Evolutionary conservation across 2,113 vertebrate species (phyloP).

Genomic region (Eurystomus gularis): DNA sequence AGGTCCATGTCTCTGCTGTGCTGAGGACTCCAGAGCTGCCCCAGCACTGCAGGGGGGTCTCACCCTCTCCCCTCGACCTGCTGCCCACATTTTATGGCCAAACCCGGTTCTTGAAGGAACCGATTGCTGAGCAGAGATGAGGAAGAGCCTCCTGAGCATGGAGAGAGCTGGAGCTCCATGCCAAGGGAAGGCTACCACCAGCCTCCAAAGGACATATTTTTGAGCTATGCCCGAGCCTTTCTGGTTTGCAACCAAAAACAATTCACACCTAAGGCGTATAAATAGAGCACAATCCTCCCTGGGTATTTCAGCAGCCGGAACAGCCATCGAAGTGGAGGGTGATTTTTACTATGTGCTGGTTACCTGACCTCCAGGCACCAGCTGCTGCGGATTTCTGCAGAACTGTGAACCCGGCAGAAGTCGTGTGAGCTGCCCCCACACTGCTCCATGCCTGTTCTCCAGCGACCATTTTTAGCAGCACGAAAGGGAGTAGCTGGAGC

Average conservation of each 20-base stretch:
- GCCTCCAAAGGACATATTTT: neutral
- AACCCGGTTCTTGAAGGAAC: neutral
- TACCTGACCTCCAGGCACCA: constrained; percentile 58
- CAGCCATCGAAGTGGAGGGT: constrained; percentile 6
- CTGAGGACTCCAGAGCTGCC: too few species aligned
- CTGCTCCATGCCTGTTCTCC: neutral
- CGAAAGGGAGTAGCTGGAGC: constrained; percentile 3
- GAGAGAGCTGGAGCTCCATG: neutral
- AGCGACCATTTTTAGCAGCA: constrained; percentile 41
- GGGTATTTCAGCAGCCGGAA: constrained; percentile 55
- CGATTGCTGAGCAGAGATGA: neutral
- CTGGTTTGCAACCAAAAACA: constrained; percentile 49
- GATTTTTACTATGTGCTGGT: neutral
- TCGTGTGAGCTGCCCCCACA: constrained; percentile 48
- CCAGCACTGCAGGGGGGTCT: too few species aligned
- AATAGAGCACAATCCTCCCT: constrained; percentile 16
- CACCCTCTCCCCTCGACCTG: neutral
- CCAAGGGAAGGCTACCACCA: neutral
- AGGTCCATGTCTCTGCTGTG: too few species aligned
- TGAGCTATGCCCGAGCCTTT: neutral
- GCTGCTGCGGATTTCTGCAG: constrained; percentile 50
- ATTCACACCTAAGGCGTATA: constrained; percentile 58
- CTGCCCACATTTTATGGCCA: neutral
- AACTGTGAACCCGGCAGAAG: neutral
- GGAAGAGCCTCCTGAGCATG: neutral